Evolutionary conservation across 2,888 invertebrate species (phyloP), one percentile per base, ranked within the genome.

Genomic region (Candidula unifasciata): DNA sequence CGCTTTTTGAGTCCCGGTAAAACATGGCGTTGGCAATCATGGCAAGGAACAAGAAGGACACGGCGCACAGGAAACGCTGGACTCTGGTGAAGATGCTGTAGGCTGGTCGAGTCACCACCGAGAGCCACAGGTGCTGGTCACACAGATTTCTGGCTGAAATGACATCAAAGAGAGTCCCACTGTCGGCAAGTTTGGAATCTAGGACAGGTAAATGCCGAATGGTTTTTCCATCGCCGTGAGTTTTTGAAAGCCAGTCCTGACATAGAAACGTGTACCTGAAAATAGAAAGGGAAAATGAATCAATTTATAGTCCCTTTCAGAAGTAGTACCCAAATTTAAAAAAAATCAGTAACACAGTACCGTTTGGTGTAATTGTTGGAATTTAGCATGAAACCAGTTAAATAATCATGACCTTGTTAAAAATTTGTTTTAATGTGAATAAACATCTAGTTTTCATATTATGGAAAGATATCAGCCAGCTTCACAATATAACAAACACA

Each of bases 1-100:
- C 83, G 21, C 83, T 83, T 35, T 84, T 85, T 13, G 73, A 69
- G 16, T 82, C 83, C 21, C 82, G 76, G 73, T 87, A 90, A 83
- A 87, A 90, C 89, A 90, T 90, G 33, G 90, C 90, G 77, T 88
- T 89, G 30, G 88, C 79, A 16, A 90, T 82, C 88, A 90, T 90
- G 10, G 87, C 85, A 33, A 90, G 86, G 82, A 87, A 90, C 18
- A 90, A 74, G 27, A 89, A 78, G 0, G 89, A 88, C 3, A 87
- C 82, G 33, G 88, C 83, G 30, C 87, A 87, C 77, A 87, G 86
- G 24, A 89, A 84, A 2, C 89, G 84, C 79, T 90, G 90, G 30
- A 90, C 88, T 78, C 90, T 84, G 6, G 89, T 88, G 79, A 89
- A 90, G 18, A 84, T 66, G 74, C 89, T 89, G 82, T 85, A 86